Evolutionary conservation across 2,888 invertebrate genomes (phyloP).

Genomic region (Cyaniris semiargus): DNA sequence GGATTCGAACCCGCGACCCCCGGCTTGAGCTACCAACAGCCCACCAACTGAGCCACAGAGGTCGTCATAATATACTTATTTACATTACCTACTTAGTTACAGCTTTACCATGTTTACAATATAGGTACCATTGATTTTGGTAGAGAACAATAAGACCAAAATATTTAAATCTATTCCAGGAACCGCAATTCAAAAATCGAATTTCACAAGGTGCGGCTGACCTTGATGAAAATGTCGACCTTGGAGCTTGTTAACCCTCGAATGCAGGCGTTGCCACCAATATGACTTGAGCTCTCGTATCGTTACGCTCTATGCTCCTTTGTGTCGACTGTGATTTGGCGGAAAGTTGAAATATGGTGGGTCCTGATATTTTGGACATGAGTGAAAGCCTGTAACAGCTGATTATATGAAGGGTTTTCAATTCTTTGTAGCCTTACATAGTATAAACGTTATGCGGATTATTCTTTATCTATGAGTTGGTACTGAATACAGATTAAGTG

Average conservation of each 20-base stretch:
- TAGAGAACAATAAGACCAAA: background rate
- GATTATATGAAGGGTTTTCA: conserved; percentile 18
- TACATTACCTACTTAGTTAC: background rate
- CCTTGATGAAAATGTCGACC: conserved; percentile 14
- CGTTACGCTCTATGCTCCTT: background rate
- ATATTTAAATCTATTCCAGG: background rate
- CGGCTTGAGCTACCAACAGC: no score
- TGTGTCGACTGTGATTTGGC: background rate
- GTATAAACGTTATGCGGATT: background rate
- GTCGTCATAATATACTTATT: no score
- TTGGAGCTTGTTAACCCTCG: conserved; percentile 21
- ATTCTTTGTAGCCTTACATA: background rate
- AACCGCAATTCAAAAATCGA: background rate
- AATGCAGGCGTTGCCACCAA: conserved; percentile 10
- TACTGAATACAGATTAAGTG: background rate
- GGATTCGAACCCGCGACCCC: no score
- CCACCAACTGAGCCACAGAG: no score
- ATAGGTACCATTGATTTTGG: background rate
- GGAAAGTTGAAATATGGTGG: conserved; percentile 16
- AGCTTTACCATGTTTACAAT: no score
- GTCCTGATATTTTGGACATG: conserved; percentile 33
- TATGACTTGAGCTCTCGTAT: background rate
- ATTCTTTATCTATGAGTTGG: background rate
- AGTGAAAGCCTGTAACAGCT: conserved; percentile 17
- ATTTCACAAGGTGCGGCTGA: conserved; percentile 5